phyloP scores from a whole-genome alignment of 2,797 vertebrate species.

The Acrossocheilus fasciatus region DNA sequence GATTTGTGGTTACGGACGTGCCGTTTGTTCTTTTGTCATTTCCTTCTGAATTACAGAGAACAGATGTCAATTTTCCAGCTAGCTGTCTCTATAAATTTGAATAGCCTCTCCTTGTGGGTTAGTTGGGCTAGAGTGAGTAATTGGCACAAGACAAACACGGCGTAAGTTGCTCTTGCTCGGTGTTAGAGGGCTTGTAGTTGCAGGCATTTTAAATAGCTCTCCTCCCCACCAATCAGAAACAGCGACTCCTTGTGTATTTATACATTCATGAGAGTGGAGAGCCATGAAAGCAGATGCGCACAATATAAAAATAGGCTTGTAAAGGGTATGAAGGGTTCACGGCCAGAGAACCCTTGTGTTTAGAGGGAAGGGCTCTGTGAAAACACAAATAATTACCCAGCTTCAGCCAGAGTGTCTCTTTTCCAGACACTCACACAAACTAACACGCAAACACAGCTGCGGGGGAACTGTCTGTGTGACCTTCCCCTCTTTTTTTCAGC shows the following conservation, averaged over 20 bases:
- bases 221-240: constrained; percentile 56
- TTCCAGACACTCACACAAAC: constrained; percentile 27
- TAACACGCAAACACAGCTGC: constrained; percentile 40
- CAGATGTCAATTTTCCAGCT: constrained; percentile 4
- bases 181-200: constrained; percentile 65
- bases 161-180: constrained; percentile 44
- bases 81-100: not conserved
- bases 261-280: constrained; percentile 72
- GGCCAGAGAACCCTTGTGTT: constrained; percentile 68
- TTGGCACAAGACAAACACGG: constrained; percentile 61
- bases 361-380: constrained; percentile 65
- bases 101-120: constrained; percentile 24
- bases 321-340: constrained; percentile 73
- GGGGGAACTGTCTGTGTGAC: not conserved
- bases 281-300: constrained; percentile 66
- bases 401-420: constrained; percentile 74
- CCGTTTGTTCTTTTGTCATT: constrained; percentile 39
- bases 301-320: constrained; percentile 72
- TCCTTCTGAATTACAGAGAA: constrained; percentile 35
- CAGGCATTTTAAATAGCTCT: constrained; percentile 47
- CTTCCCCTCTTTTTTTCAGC: constrained; percentile 23
- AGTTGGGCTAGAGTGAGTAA: constrained; percentile 51
- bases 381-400: constrained; percentile 79
- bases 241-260: constrained; percentile 74
- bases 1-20: not conserved